Base-by-base conservation (phyloP, 1,140 invertebrate genomes). In the Nephila pilipes region DNA sequence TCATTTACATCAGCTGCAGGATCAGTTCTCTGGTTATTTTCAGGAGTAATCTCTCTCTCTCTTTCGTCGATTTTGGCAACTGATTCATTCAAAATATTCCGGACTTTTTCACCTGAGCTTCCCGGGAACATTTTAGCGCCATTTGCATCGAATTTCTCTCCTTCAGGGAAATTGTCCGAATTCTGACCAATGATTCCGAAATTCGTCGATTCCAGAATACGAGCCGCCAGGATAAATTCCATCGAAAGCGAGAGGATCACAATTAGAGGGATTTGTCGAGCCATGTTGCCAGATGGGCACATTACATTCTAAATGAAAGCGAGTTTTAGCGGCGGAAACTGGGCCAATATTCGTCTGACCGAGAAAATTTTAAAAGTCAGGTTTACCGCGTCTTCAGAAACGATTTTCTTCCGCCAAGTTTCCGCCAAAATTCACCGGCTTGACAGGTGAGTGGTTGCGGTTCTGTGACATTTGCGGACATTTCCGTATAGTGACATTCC, bases 221-320 rank as follows among this genome's bases (percentile, higher is more conserved):
- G 65, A n/a, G 65, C 46, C 2, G 65, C 88, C n/a, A 36, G 85
- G 36, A 60, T 55, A 29, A 22, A 18, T 60, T 87, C 16, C 55
- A 60, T 1, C 1, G 55, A 80, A 36, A 55, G 36, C 25, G 32
- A 36, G 6, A 69, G 20, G 60, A 32, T 57, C 25, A 22, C 55
- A 85, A 32, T 57, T 57, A 88, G 60, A 18, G 12, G 38, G 55
- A 29, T 58, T 79, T 38, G 60, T 29, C 8, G 32, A 90, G 20
- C 36, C 88, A 90, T 90, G 88, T 75, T 90, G 88, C 57, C 89
- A 20, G 89, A 46, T 46, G 80, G 89, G 58, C 25, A 54, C 46
- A 36, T 91, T 83, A 83, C 89, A 91, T 91, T 58, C 75, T 83
- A 79, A 85, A 22, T 91, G 89, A 83, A 91, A 91, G 89, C 89